Base-by-base conservation (phyloP, 1,140 invertebrate genomes). In the Brachionus plicatilis region DNA sequence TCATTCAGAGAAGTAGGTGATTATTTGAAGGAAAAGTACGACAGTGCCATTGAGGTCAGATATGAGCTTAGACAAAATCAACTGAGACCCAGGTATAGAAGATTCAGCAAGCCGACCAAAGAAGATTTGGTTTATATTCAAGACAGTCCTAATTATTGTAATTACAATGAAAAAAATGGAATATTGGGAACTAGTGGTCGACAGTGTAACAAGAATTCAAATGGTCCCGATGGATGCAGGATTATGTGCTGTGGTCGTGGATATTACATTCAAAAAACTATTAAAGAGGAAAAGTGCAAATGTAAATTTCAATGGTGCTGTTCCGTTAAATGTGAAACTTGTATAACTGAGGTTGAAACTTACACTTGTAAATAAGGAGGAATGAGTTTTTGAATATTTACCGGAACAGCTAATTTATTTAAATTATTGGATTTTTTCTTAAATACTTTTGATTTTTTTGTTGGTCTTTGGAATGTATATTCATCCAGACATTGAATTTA, bases 71-170 rank as follows among this genome's bases (percentile, higher is more conserved):
- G 87, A 56, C 90, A 87, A 86, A 91, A 88, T 85, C 88, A 88
- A 85, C 86, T 89, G 50, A 53, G 65, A 56, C 41, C 68, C 14
- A 65, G 95, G 85, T 94, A 95, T 87, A 93, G 93, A 87, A 87
- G 88, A 82, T 86, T 88, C 79, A 79, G 41, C 37, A 68, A 29
- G 50, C 95, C 94, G 3, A 95, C 94, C 0, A 93, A 94, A 2
- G 93, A 93, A 84, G 95, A 97, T 88, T 91, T 98, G 85, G 94
- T 97, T 12, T 97, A 92, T 90, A 90, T 98, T 86, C 93, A 96
- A 87, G 90, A 92, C 65, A 97, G 95, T 47, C 96, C 96, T 1
- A 95, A 96, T 88, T 98, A 97, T 89, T 98, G 96, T 88, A 95
- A 97, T 88, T 92, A 86, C 20, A 93, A 97, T 89, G 87, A 92